Conservation (phyloP, 2,888 invertebrate genomes). For the Mesoligia furuncula region DNA sequence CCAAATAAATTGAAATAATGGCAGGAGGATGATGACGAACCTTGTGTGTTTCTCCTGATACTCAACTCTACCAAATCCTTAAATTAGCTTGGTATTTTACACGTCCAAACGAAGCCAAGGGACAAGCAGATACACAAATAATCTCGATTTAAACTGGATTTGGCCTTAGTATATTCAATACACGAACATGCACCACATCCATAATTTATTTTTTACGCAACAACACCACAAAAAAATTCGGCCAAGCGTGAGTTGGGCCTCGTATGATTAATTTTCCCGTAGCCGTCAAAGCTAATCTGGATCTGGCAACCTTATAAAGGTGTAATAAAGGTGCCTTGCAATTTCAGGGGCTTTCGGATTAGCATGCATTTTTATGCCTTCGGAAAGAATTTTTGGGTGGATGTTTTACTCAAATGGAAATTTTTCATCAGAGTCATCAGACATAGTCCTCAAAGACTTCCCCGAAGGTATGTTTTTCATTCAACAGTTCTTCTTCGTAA, state of each 20-base stretch:
- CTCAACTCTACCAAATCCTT: not conserved
- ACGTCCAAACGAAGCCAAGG: not conserved
- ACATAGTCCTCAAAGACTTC: not conserved
- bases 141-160: not conserved
- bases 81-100: not conserved
- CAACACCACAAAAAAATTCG: constrained; percentile 32
- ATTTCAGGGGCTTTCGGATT: constrained; percentile 31
- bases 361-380: constrained; percentile 40
- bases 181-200: not conserved
- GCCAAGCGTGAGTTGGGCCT: constrained; percentile 21
- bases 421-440: constrained; percentile 2
- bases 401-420: not conserved
- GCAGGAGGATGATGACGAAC: too few species aligned
- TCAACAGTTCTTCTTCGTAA: not conserved
- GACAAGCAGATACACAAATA: not conserved
- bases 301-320: constrained; percentile 55
- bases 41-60: not conserved
- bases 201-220: constrained; percentile 37
- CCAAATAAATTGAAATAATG: not conserved
- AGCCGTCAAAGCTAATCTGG: constrained; percentile 54
- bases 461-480: not conserved
- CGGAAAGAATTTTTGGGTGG: constrained; percentile 1
- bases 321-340: constrained; percentile 50
- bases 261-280: constrained; percentile 50
- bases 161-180: not conserved